Conservation (phyloP, 2,888 invertebrate genomes). For the Cephus pygmeus region DNA sequence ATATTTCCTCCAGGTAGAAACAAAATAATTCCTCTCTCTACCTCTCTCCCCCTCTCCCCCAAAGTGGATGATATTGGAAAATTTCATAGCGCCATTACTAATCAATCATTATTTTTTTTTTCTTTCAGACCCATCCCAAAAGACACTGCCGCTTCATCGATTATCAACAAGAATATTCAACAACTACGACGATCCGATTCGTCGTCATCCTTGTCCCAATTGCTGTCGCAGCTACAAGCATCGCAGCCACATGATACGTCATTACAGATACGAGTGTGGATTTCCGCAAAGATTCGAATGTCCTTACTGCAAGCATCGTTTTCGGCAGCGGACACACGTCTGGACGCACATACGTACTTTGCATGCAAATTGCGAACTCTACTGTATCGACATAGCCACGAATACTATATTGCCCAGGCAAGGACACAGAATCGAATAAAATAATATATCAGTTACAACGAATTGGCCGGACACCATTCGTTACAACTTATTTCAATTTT, state of each 20-base stretch:
- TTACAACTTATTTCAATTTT: too few species aligned
- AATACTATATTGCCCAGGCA: slow-evolving; percentile 46
- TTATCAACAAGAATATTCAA: background rate
- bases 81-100: too few species aligned
- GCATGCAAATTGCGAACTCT: slow-evolving; percentile 53
- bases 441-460: background rate
- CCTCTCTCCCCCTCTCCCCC: fast-evolving
- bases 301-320: slow-evolving; percentile 58
- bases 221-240: slow-evolving; percentile 73
- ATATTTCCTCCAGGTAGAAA: too few species aligned
- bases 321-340: slow-evolving; percentile 58
- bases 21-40: background rate
- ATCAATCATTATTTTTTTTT: too few species aligned
- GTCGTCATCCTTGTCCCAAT: slow-evolving; percentile 67
- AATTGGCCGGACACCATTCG: too few species aligned
- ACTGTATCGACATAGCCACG: slow-evolving; percentile 57
- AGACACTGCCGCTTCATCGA: background rate
- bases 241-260: slow-evolving; percentile 72
- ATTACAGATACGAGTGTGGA: slow-evolving; percentile 67
- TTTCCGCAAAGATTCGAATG: slow-evolving; percentile 62
- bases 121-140: background rate
- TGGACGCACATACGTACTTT: slow-evolving; percentile 60
- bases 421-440: slow-evolving; percentile 36
- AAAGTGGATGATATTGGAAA: too few species aligned
- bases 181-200: slow-evolving; percentile 14